Conservation (phyloP, 2,888 invertebrate genomes). For the Petrophora chlorosata region DNA sequence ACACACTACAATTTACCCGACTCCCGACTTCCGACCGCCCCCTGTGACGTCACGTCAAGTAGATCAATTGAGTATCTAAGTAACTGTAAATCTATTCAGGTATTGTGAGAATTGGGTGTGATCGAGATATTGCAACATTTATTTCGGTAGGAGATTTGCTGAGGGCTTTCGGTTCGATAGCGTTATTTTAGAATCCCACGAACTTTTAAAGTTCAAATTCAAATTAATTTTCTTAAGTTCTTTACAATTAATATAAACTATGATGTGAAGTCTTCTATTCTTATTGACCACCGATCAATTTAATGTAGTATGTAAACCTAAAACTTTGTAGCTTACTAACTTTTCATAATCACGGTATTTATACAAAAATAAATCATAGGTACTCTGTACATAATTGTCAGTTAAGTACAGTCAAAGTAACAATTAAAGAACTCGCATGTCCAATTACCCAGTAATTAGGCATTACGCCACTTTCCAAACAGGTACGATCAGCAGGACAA, state of each 20-base stretch:
- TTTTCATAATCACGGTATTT: no score
- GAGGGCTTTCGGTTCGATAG: neutral
- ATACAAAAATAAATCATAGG: no score
- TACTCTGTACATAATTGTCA: neutral
- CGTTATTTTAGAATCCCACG: neutral
- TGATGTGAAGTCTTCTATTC: no score
- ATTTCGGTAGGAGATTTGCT: neutral
- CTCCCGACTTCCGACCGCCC: neutral
- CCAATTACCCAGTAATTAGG: conserved; percentile 23
- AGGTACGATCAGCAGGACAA: conserved; percentile 18
- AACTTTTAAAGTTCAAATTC: no score
- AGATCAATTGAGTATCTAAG: conserved; percentile 6
- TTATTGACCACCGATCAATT: no score
- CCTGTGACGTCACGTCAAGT: conserved; percentile 3
- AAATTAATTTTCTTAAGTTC: no score
- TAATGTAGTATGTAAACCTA: no score
- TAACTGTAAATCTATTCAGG: conserved; percentile 7
- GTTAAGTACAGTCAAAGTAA: neutral
- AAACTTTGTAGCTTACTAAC: no score
- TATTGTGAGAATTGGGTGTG: conserved; percentile 5
- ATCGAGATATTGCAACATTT: neutral
- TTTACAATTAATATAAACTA: no score
- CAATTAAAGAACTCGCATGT: conserved; percentile 9
- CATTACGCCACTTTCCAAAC: conserved; percentile 28
- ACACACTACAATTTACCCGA: neutral